Base-by-base conservation (phyloP, 2,888 invertebrate species). In the Camptogramma bilineatum region DNA sequence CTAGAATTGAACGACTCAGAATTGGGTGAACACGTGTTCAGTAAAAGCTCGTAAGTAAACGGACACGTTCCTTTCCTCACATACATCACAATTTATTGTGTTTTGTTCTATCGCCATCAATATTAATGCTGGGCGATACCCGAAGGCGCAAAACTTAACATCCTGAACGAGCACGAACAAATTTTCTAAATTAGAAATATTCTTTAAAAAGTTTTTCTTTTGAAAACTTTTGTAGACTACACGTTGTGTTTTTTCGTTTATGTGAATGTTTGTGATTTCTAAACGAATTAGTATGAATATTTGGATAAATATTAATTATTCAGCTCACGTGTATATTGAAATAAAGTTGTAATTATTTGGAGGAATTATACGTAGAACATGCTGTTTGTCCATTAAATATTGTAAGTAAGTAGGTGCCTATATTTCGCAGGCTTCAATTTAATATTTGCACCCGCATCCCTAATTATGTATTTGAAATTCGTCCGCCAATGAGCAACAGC, bases 121-220 rank as follows among this genome's bases (percentile, higher is more conserved):
- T 77, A 73, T 74, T 72, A 69, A 69, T 72, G 68, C 61, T 54
- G 59, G 69, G 70, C 71, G 73, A 72, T 69, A 62, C 34, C 24
- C 42, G n/a, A 57, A 52, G 68, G 28, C 9, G 44, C 46, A 46
- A 64, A 66, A 53, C 28, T 47, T 50, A 64, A 59, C 44, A 16
- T 16, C 16, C n/a, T n/a, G 16, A 17, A 44, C 0, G 17, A 17
- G 4, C 16, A 17, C 7, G 16, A 44, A 44, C 44, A 7, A 39
- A 39, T 39, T 39, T 13, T 39, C 34, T 39, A 13, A 39, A 39
- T 39, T 13, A 13, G 13, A 39, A 39, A 39, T 4, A 10, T 39
- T 39, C 10, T 34, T 10, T 13, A 39, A 39, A 39, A 13, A 13
- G 10, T 39, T 39, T 4, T 39, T 13, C 10, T 13, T 13, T 13